Evolutionary conservation across 37 sponge, comb jelly and placozoan species (phyloP).

Genomic region (Agelas oroides): DNA sequence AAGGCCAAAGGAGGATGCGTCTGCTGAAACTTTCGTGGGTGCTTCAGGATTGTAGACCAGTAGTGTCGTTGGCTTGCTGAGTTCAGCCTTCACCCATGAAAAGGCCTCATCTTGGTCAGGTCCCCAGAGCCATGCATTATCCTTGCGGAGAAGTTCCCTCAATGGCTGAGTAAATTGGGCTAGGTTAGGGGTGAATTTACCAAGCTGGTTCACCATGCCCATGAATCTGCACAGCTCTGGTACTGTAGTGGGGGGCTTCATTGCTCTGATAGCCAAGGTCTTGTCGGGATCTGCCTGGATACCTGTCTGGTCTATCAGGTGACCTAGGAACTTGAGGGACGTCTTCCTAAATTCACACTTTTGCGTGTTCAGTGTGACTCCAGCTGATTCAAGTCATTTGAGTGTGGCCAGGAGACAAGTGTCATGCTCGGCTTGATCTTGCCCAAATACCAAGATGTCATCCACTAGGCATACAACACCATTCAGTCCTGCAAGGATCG

Average conservation of each 20-base stretch:
- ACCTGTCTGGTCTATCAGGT: constrained; percentile 36
- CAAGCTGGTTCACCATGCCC: too few species aligned
- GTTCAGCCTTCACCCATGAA: too few species aligned
- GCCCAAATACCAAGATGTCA: constrained; percentile 21
- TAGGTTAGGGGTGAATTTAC: too few species aligned
- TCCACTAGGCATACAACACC: constrained; percentile 50
- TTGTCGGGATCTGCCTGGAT: constrained; percentile 62
- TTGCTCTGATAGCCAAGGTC: neutral
- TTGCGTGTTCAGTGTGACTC: constrained; percentile 50
- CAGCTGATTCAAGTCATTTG: constrained; percentile 10
- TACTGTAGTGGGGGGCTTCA: constrained; percentile 18
- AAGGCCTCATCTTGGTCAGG: too few species aligned
- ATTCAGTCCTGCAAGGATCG: constrained; percentile 31
- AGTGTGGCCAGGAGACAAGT: neutral
- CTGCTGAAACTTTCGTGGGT: too few species aligned
- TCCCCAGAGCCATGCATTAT: too few species aligned
- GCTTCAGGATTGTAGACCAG: too few species aligned
- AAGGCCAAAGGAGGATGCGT: too few species aligned
- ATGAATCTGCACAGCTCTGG: constrained; percentile 33
- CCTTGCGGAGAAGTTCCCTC: too few species aligned
- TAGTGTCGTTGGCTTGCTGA: too few species aligned
- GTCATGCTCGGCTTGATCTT: constrained; percentile 40
- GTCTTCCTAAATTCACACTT: constrained; percentile 55
- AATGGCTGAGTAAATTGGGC: too few species aligned
- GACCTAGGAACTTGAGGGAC: constrained; percentile 8